Base-by-base conservation (phyloP, 1,140 invertebrate species). In the Camponotus vicinus region DNA sequence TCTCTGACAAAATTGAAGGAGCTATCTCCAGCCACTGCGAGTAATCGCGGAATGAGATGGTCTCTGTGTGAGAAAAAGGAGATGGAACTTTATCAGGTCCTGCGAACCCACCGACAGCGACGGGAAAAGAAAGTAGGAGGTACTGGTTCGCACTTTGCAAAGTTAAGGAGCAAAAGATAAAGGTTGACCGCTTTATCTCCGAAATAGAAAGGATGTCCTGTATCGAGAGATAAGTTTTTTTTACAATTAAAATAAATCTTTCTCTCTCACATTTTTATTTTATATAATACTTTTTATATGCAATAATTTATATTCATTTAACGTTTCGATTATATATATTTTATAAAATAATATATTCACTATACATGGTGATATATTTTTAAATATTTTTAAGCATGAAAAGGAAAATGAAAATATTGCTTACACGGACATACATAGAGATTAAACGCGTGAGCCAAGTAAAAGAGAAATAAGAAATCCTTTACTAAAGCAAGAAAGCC, bases 1-100 rank as follows among this genome's bases (percentile, higher is more conserved):
- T 87, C 78, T 77, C 76, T 87, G 88, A 90, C 88, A 78, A 82
- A 90, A 90, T 90, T 90, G 89, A 90, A 85, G 88, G 67, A 87
- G 75, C 78, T 85, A 87, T 90, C 70, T 49, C 49, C 64, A 69
- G 86, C 34, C 70, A 71, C 70, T 82, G 86, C 76, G 80, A 89
- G 59, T 73, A 87, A 90, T 90, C 88, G 77, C 86, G 69, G 11
- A 73, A 67, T 34, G 82, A 85, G 71, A 18, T 77, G 64, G 49
- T 78, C 61, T 78, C 45, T 4, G 45, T 8, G 57, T 34, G 11
- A 40, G 73, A 64, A 61, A 71, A 52, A 71, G 85, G 59, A 73
- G 55, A n/a, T 49, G 27, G 61, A 66, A 66, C 67, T 90, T 90
- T 90, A 90, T 90, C 89, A 85, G 71, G 70, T 86, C 37, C 85